A percentile compares a stretch with the other conserved stretches of the same genome.
These are phyloP conservation scores for Rhimphoctona megacephalus DNA, from an alignment of 2,888 invertebrate genomes.

Conservation along the genomic window DNA sequence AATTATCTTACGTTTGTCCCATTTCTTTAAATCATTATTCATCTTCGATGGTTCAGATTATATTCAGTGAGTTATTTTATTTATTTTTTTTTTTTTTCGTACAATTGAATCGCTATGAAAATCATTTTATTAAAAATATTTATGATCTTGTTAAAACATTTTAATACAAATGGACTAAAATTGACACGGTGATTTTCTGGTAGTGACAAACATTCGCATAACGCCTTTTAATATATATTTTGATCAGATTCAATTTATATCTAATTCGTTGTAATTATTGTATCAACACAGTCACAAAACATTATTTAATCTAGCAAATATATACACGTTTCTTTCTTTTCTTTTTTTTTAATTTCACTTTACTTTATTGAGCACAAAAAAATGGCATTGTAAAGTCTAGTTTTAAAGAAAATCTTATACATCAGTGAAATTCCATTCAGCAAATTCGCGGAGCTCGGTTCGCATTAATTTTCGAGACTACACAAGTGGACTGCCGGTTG, in stretches of 20 bases:
- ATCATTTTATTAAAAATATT: neutral
- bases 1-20: conserved; percentile 17
- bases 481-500: conserved; percentile 7
- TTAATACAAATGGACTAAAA: neutral
- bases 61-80: neutral
- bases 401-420: neutral
- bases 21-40: neutral
- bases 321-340: neutral
- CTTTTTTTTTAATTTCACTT: neutral
- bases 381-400: neutral
- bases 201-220: neutral
- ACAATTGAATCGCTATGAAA: neutral
- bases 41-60: neutral
- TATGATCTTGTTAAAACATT: neutral
- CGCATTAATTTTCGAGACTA: conserved; percentile 12
- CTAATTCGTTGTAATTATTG: neutral
- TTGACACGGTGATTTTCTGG: too few species aligned
- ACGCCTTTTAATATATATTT: neutral
- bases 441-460: neutral
- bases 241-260: neutral
- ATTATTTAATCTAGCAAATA: neutral
- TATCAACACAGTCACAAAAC: neutral
- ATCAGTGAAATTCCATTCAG: neutral
- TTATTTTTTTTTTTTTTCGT: neutral
- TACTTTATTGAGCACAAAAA: neutral